Percentiles rank a stretch among this genome's conserved stretches.
Evolutionary conservation across 2,797 vertebrate genomes (phyloP).

Genomic region (Mormyrops boulengeri): DNA sequence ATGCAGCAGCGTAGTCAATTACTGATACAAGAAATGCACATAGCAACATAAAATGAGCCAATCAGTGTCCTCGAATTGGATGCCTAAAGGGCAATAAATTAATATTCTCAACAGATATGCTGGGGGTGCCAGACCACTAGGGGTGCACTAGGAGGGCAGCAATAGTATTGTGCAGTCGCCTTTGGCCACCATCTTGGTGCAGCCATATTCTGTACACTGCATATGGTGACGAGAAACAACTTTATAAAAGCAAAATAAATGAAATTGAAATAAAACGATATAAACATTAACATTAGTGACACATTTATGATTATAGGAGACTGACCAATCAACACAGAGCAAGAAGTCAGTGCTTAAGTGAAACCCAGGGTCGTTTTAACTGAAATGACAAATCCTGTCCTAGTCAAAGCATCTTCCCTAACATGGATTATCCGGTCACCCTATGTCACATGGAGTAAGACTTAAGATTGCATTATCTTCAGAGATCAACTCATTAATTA

Average conservation of each 20-base stretch:
- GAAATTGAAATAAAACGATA: neutral
- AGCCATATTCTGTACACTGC: neutral
- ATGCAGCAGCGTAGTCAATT: neutral
- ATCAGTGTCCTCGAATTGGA: neutral
- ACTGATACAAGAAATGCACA: neutral
- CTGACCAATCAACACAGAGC: neutral
- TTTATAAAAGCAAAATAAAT: neutral
- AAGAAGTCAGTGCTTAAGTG: neutral
- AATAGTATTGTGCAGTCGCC: neutral
- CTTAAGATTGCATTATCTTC: neutral
- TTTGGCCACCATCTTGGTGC: neutral
- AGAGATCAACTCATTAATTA: neutral
- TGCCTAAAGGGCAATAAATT: neutral
- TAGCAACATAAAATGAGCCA: neutral
- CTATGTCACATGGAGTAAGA: neutral
- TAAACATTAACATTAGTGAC: neutral
- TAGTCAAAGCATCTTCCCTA: too few relatives aligned
- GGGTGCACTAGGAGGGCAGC: neutral
- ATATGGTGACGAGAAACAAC: neutral
- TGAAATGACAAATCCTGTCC: neutral
- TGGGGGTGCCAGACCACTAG: neutral
- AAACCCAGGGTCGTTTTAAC: neutral
- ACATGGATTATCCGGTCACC: neutral
- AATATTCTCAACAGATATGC: neutral
- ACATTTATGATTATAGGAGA: neutral